Evolutionary conservation across 2,797 vertebrate genomes (phyloP).

Genomic region (Holocentrus rufus): DNA sequence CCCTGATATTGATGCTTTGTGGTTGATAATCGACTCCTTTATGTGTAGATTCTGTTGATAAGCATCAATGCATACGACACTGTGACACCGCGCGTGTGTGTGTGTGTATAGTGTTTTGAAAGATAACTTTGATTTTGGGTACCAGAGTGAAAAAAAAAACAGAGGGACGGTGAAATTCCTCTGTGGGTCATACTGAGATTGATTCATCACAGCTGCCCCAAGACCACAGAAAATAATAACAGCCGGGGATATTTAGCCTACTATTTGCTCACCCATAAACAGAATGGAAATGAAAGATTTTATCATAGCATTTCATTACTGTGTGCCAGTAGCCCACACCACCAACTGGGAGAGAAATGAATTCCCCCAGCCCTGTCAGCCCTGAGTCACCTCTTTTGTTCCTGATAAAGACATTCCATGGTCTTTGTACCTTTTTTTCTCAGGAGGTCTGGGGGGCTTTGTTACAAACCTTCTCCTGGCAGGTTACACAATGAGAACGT

Average conservation of each 20-base stretch:
- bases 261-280: slow-evolving; percentile 75
- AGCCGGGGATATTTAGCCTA: slow-evolving; percentile 73
- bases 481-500: slow-evolving; percentile 79
- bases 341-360: slow-evolving; percentile 86
- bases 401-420: slow-evolving; percentile 82
- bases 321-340: slow-evolving; percentile 79
- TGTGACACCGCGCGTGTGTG: not conserved
- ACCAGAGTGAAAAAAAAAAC: slow-evolving; percentile 33
- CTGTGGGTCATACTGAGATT: slow-evolving; percentile 67
- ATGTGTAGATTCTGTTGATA: not conserved
- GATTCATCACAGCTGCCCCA: slow-evolving; percentile 77
- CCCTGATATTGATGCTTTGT: not conserved
- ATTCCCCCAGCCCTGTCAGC: slow-evolving; percentile 80
- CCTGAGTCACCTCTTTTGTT: slow-evolving; percentile 82
- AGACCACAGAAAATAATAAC: slow-evolving; percentile 76
- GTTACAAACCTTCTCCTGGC: slow-evolving; percentile 74
- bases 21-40: not conserved
- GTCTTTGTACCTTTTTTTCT: slow-evolving; percentile 78
- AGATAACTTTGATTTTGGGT: slow-evolving; percentile 37
- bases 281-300: slow-evolving; percentile 83
- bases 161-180: slow-evolving; percentile 61
- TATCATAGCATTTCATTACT: slow-evolving; percentile 83
- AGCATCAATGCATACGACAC: not conserved
- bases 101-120: slow-evolving; percentile 21
- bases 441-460: slow-evolving; percentile 72